Conservation (phyloP, 2,113 vertebrate species). For the Porphyrio hochstetteri region DNA sequence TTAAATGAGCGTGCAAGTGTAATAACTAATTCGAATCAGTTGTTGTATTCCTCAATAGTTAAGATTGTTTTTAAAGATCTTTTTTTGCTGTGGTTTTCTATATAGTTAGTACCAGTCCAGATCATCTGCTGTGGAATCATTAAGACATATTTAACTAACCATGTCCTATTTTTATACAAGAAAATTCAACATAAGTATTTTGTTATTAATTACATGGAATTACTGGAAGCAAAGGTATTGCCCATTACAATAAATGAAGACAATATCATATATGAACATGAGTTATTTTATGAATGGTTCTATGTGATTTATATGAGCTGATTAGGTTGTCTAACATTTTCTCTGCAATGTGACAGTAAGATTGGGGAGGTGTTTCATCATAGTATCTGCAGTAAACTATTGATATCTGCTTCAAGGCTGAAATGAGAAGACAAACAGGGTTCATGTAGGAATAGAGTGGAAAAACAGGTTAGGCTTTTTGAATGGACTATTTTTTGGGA, state of each 20-base stretch:
- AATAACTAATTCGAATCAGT: not conserved
- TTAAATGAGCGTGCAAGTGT: not conserved
- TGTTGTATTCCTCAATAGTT: not conserved
- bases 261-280: not conserved
- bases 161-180: not conserved
- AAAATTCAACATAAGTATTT: not conserved
- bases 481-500: not conserved
- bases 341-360: not conserved
- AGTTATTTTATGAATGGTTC: not conserved
- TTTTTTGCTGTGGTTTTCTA: not conserved
- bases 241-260: not conserved
- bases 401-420: not conserved
- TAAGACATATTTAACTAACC: not conserved
- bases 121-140: not conserved
- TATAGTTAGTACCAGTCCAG: not conserved
- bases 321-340: not conserved
- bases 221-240: not conserved
- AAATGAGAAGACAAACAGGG: not conserved
- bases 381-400: not conserved
- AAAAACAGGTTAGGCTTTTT: not conserved
- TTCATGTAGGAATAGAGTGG: not conserved
- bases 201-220: not conserved
- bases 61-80: not conserved
- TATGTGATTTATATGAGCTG: not conserved
- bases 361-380: accelerated